Conservation (phyloP, 2,113 vertebrate genomes). For the Apteryx owenii region DNA sequence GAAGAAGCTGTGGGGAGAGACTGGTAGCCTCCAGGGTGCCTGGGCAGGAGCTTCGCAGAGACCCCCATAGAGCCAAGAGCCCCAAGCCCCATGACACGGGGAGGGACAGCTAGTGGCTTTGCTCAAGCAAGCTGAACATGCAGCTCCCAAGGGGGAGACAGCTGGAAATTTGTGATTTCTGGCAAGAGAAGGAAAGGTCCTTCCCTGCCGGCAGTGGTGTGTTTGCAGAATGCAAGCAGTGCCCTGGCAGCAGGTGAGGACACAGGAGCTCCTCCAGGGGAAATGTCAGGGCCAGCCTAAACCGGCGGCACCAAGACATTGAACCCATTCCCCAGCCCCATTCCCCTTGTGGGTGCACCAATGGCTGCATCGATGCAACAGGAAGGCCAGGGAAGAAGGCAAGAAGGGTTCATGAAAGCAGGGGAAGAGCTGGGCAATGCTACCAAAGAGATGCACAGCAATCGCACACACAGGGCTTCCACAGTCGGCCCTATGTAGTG, state of each 20-base stretch:
- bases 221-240: background rate
- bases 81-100: background rate
- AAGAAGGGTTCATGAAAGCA: background rate
- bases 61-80: background rate
- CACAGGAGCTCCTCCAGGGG: background rate
- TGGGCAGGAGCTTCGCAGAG: background rate
- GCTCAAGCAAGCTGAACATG: background rate
- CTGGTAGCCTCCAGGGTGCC: no score
- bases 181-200: background rate
- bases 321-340: background rate
- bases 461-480: background rate
- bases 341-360: fast-evolving
- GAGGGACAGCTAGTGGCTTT: fast-evolving
- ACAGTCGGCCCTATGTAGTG: background rate
- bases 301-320: fast-evolving
- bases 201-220: fast-evolving
- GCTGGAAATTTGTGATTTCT: background rate
- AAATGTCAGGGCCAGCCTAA: background rate
- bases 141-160: background rate
- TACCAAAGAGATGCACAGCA: background rate
- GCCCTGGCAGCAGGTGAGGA: background rate
- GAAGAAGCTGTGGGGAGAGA: background rate
- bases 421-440: fast-evolving
- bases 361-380: fast-evolving
- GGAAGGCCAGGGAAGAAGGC: background rate